These are phyloP conservation scores for Axinella damicornis DNA, from an alignment of 37 sponge, comb jelly and placozoan species.

Conservation along the genomic window DNA sequence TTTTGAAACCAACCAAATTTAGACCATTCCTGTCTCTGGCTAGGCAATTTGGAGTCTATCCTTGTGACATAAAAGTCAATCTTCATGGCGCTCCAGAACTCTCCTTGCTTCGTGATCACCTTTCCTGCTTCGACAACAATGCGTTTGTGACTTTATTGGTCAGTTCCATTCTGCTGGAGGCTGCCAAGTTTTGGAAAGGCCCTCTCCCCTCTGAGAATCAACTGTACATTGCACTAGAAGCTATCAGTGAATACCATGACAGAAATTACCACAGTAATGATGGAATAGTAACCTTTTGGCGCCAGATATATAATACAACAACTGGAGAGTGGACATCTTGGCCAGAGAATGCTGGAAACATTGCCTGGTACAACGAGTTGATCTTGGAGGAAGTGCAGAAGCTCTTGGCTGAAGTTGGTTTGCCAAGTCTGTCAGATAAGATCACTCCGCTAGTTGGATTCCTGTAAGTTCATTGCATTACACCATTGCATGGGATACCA, in stretches of 20 bases:
- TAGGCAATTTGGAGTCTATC: conserved; percentile 60
- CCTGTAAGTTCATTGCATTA: too few relatives aligned
- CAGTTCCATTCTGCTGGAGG: conserved; percentile 46
- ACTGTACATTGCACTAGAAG: conserved; percentile 34
- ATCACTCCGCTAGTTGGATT: too few relatives aligned
- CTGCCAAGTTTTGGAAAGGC: conserved; percentile 2
- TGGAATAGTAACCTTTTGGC: conserved; percentile 44
- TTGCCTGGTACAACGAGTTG: too few relatives aligned
- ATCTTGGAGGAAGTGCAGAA: too few relatives aligned
- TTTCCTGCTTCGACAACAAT: conserved; percentile 52
- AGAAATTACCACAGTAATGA: conserved; percentile 17
- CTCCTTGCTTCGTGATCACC: not conserved
- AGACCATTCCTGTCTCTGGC: too few relatives aligned
- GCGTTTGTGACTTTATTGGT: conserved; percentile 63
- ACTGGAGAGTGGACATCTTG: conserved; percentile 17
- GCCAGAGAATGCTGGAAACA: too few relatives aligned
- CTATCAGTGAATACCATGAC: conserved; percentile 56
- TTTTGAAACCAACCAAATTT: too few relatives aligned
- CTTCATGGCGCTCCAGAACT: conserved; percentile 25
- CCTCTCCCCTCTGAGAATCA: conserved; percentile 53
- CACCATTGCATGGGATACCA: too few relatives aligned
- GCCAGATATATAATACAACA: conserved; percentile 32
- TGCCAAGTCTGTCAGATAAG: too few relatives aligned
- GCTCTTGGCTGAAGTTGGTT: too few relatives aligned
- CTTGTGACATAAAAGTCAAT: conserved; percentile 39